Evolutionary conservation across 2,888 invertebrate genomes (phyloP), one percentile per base, ranked within the genome.

Genomic region (Sabatieria punctata): DNA sequence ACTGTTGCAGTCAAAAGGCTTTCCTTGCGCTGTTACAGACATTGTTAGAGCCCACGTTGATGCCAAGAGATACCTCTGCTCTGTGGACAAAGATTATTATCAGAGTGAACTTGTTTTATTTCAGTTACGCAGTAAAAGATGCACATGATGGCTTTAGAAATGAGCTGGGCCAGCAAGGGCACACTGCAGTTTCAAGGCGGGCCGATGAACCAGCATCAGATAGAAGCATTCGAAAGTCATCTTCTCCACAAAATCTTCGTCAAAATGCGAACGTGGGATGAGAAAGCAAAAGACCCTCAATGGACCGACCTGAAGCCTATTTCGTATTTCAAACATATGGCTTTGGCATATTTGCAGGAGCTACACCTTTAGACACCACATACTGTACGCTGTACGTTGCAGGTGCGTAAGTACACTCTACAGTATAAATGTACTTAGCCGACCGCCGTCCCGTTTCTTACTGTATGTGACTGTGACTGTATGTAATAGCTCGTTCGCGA

Each of bases 181-280:
- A 61, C 61, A 8, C 43, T 61, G 35, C 52, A 49, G 8, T 57
- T 57, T 33, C 61, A 61, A 47, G 61, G 61, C 15, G 61, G 60
- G 11, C 51, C 49, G 1, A 60, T 61, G 61, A 49, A 46, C 15
- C 33, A 38, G 23, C 24, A 46, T 2, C 58, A 61, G 50, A 60
- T 57, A 1, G 27, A 41, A 11, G 35, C 36, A 13, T 61, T 60
- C 47, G 57, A 59, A 36, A 38, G 44, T 1, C 48, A 52, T 15
- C 51, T 52, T 33, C 39, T 51, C 1, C 57, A 57, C 41, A 46
- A 55, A 15, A 35, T 41, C 2, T 53, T 59, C 15, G 43, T 61
- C 13, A 49, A 49, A 45, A 56, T 59, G 54, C 48, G 60, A n/a
- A 48, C 36, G 27, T 60, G 56, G 55, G 61, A 61, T 40, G 61